Percentiles rank a stretch among this genome's conserved stretches.
Evolutionary conservation across 2,797 vertebrate genomes (phyloP).

Genomic region (Yasuhikotakia modesta): DNA sequence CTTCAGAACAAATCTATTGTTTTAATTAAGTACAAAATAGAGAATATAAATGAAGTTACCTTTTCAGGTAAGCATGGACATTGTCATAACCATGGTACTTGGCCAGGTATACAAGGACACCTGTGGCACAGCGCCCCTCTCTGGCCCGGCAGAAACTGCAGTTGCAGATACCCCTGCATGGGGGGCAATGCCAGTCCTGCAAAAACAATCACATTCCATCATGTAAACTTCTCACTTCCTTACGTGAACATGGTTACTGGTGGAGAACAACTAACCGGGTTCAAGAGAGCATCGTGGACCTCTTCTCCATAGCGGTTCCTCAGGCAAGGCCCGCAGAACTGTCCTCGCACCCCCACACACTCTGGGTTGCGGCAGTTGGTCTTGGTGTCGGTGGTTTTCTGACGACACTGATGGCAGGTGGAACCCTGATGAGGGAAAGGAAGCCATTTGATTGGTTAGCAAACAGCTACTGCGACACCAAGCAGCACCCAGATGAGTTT

Average conservation of each 20-base stretch:
- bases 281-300: conserved; percentile 84
- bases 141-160: conserved; percentile 97
- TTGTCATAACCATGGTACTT: conserved; percentile 95
- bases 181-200: conserved; percentile 92
- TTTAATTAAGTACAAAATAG: no score
- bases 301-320: conserved; percentile 97
- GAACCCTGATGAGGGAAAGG: conserved; percentile 79
- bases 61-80: conserved; percentile 92
- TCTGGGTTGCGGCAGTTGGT: conserved; percentile 92
- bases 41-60: no score
- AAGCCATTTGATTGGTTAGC: neutral
- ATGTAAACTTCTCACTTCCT: no score
- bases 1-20: no score
- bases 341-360: conserved; percentile 89
- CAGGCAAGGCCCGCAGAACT: conserved; percentile 96
- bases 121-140: conserved; percentile 93
- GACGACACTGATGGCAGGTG: conserved; percentile 97
- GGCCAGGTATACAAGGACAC: conserved; percentile 93
- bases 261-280: conserved; percentile 85
- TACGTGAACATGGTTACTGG: no score
- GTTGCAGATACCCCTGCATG: conserved; percentile 97
- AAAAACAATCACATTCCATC: neutral
- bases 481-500: neutral
- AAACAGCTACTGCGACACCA: neutral
- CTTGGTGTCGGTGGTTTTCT: conserved; percentile 95